phyloP scores from a whole-genome alignment of 2,113 vertebrate species.

The Campylomormyrus tamandua region DNA sequence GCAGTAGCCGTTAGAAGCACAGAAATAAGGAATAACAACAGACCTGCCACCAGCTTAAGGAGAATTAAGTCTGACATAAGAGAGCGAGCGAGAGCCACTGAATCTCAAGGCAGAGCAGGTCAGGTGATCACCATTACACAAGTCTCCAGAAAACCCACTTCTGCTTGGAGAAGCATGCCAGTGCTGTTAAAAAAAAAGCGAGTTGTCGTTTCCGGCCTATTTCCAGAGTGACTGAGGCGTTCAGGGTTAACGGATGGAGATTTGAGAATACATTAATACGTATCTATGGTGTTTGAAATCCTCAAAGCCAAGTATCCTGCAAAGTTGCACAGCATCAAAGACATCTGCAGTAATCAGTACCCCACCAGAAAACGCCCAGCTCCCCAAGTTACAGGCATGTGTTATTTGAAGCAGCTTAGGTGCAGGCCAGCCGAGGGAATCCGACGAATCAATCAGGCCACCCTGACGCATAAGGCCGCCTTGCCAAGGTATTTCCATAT shows the following conservation, averaged over 20 bases:
- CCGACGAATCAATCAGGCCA: conserved; percentile 15
- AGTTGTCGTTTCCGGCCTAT: neutral
- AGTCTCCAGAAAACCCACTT: conserved; percentile 11
- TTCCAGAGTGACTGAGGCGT: neutral
- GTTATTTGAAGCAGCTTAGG: neutral
- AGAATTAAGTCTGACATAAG: conserved; percentile 11
- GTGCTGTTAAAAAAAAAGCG: neutral
- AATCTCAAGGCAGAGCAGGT: conserved; percentile 16
- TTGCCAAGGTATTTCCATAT: conserved; percentile 52
- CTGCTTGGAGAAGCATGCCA: neutral
- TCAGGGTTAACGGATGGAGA: neutral
- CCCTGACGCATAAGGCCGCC: conserved; percentile 34
- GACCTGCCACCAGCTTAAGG: neutral
- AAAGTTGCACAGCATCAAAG: neutral
- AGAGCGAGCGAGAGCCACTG: neutral
- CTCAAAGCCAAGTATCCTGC: neutral
- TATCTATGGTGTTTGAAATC: neutral
- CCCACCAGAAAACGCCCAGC: conserved; percentile 8
- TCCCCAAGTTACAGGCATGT: neutral
- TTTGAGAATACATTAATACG: neutral
- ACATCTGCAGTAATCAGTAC: conserved; percentile 1
- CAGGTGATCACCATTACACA: conserved; percentile 31
- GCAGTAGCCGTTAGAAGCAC: neutral
- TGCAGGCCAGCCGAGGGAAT: neutral
- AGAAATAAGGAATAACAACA: neutral